Percentiles rank a stretch among this genome's conserved stretches.
Conservation (phyloP, 23 tunicate species). For the Diplosoma virens region DNA sequence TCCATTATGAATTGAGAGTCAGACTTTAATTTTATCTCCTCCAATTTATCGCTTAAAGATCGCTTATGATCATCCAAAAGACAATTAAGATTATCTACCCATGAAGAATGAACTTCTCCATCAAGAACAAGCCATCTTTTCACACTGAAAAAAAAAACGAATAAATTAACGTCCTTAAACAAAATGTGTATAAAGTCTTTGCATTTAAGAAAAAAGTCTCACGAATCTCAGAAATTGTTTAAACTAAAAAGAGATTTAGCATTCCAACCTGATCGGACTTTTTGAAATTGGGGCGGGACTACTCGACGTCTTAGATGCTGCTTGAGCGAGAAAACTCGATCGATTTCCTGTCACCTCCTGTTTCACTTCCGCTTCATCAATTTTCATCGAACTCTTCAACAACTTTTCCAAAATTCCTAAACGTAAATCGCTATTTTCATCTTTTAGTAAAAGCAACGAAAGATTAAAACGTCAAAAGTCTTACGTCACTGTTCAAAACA, state of each 20-base stretch:
- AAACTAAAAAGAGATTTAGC: neutral
- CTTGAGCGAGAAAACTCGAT: neutral
- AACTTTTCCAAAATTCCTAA: conserved; percentile 4
- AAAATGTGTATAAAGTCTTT: too few relatives aligned
- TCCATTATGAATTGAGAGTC: conserved; percentile 63
- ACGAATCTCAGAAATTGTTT: neutral
- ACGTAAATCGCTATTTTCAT: too few relatives aligned
- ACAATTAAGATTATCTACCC: conserved; percentile 75
- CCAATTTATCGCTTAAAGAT: conserved; percentile 33
- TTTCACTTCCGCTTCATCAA: neutral
- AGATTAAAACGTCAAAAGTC: too few relatives aligned
- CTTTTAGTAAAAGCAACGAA: too few relatives aligned
- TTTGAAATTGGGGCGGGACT: too few relatives aligned
- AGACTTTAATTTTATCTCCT: conserved; percentile 31
- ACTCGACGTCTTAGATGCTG: too few relatives aligned
- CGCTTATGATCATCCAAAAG: conserved; percentile 59
- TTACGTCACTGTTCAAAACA: too few relatives aligned
- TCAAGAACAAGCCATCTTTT: conserved; percentile 83
- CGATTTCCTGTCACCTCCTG: neutral
- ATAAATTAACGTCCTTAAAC: too few relatives aligned
- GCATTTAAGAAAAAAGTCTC: too few relatives aligned
- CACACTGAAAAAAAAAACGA: conserved; percentile 33
- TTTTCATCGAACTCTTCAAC: neutral
- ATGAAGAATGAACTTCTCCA: conserved; percentile 54
- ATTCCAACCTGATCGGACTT: neutral